Percentiles rank a stretch among this genome's conserved stretches.
These are phyloP conservation scores for Mesorhabditis spiculigera DNA, from an alignment of 2,888 invertebrate species.

Conservation along the genomic window DNA sequence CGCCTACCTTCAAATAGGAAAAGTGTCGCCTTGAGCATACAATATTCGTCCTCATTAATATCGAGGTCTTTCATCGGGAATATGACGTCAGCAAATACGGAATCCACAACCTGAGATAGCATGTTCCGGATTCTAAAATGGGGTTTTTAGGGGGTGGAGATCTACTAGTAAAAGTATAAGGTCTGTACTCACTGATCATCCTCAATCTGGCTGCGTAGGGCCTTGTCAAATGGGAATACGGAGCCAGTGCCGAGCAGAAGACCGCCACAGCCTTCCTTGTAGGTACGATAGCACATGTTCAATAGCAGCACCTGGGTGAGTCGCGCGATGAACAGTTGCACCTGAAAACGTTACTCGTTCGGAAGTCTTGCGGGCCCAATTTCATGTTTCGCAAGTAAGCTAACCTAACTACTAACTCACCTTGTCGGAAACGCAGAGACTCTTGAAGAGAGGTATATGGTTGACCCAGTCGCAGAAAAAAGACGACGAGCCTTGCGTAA, in stretches of 20 bases:
- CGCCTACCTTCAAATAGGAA: constrained; percentile 26
- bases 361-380: not conserved
- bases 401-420: too few relatives aligned
- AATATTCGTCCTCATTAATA: constrained; percentile 24
- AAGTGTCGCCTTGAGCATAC: constrained; percentile 27
- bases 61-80: constrained; percentile 26
- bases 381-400: not conserved
- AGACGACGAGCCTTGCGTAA: constrained; percentile 27
- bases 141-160: too few relatives aligned
- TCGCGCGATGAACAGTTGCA: constrained; percentile 24
- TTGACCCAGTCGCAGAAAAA: constrained; percentile 26
- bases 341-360: too few relatives aligned
- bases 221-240: constrained; percentile 27
- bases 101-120: too few relatives aligned
- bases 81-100: constrained; percentile 25
- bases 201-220: too few relatives aligned
- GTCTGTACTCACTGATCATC: too few relatives aligned
- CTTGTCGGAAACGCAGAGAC: constrained; percentile 18
- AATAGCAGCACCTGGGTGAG: constrained; percentile 25
- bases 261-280: constrained; percentile 25
- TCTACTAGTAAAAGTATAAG: too few relatives aligned
- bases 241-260: constrained; percentile 29
- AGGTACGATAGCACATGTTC: constrained; percentile 26
- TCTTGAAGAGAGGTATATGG: constrained; percentile 25
- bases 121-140: too few relatives aligned